Evolutionary conservation across 2,797 vertebrate genomes (phyloP).

Genomic region (Oreochromis mossambicus): DNA sequence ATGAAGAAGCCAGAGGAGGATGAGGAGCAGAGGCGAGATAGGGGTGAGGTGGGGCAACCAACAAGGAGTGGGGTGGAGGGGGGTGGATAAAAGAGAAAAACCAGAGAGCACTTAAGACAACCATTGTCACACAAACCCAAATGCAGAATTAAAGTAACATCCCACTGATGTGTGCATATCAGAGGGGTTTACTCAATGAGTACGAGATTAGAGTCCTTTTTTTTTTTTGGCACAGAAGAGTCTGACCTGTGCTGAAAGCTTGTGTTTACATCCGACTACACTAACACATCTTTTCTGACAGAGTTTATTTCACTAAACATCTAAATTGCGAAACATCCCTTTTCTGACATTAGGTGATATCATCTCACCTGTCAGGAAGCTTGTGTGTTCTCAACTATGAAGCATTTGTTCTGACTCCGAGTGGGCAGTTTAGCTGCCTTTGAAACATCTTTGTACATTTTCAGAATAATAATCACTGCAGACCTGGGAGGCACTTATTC

Average conservation of each 20-base stretch:
- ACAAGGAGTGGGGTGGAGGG: not conserved
- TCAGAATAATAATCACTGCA: not conserved
- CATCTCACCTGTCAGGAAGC: not conserved
- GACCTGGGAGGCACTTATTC: not conserved
- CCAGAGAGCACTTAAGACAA: slow-evolving; percentile 36
- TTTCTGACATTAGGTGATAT: not conserved
- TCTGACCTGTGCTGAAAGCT: not conserved
- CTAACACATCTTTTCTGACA: not conserved
- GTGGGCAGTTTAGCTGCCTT: not conserved
- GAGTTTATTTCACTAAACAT: not conserved
- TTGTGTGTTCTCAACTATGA: not conserved
- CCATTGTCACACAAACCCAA: not conserved
- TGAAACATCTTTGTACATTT: not conserved
- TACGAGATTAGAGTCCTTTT: not conserved
- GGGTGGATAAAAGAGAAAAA: not conserved
- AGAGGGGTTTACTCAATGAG: not conserved
- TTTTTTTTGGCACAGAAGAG: not conserved
- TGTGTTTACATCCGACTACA: rapidly evolving
- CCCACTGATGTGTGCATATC: not conserved
- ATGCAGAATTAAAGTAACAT: not conserved
- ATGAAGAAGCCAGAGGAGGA: not conserved
- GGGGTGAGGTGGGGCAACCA: not conserved
- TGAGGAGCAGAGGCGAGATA: not conserved
- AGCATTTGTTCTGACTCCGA: not conserved
- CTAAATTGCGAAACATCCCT: not conserved